Evolutionary conservation across 2,888 invertebrate genomes (phyloP).

Genomic region (Gonocerus acuteangulatus): DNA sequence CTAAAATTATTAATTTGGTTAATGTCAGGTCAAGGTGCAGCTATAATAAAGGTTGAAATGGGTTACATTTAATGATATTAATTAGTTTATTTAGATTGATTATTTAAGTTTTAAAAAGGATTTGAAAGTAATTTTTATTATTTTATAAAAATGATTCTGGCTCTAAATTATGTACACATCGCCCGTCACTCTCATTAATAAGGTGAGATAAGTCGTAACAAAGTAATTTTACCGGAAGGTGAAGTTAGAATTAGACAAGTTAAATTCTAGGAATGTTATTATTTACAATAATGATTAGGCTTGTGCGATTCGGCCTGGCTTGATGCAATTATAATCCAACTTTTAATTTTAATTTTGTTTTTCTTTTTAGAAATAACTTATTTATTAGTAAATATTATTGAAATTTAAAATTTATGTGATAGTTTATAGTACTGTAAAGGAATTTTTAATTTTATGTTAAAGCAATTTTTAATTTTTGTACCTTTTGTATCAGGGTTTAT

Average conservation of each 20-base stretch:
- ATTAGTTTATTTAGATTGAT: neutral
- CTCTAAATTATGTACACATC: conserved; percentile 21
- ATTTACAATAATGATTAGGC: conserved; percentile 18
- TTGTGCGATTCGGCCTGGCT: conserved; percentile 9
- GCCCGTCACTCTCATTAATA: conserved; percentile 17
- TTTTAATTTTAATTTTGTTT: conserved; percentile 1
- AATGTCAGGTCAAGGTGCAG: conserved; percentile 9
- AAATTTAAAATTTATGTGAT: conserved; percentile 1
- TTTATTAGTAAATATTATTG: conserved; percentile 1
- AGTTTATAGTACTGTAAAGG: conserved; percentile 20
- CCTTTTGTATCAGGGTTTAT: conserved; percentile 17
- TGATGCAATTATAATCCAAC: neutral
- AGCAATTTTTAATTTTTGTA: neutral
- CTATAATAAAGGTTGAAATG: conserved; percentile 15
- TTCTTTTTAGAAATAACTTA: neutral
- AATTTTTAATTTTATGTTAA: neutral
- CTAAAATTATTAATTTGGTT: neutral
- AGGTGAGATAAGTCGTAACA: conserved; percentile 22
- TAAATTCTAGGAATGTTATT: neutral
- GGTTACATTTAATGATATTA: conserved; percentile 5
- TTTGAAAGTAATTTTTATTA: conserved; percentile 11
- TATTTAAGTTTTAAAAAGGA: conserved; percentile 2
- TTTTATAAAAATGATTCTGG: conserved; percentile 4
- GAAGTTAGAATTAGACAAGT: conserved; percentile 1
- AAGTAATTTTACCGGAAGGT: conserved; percentile 18